Conservation (phyloP, 2,113 vertebrate species). For the Chloropsis hardwickii region DNA sequence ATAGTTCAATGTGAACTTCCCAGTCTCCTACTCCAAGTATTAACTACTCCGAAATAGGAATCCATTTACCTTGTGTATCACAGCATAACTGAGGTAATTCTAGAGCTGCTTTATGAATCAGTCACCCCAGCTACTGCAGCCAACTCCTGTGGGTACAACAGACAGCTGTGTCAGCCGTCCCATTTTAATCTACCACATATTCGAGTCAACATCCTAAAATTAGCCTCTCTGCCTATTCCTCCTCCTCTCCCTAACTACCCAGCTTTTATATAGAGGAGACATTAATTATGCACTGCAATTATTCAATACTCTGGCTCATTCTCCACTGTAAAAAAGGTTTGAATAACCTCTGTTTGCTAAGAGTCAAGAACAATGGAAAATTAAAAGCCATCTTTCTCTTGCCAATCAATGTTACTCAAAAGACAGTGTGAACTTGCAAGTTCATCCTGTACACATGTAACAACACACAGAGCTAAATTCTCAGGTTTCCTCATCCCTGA, state of each 20-base stretch:
- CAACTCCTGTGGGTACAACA: not conserved
- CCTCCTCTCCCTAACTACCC: not conserved
- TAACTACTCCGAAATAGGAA: not conserved
- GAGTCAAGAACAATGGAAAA: not conserved
- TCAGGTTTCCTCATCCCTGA: not conserved
- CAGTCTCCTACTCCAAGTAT: not conserved
- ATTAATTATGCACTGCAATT: not conserved
- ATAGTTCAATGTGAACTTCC: not conserved
- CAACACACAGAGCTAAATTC: not conserved
- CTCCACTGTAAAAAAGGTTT: not conserved
- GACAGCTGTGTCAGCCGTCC: not conserved
- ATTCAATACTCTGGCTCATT: not conserved
- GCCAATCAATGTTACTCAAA: not conserved
- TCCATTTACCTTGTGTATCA: not conserved
- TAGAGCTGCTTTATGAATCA: not conserved
- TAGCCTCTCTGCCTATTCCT: not conserved
- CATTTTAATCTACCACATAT: not conserved
- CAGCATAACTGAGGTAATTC: not conserved
- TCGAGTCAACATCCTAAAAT: constrained; percentile 41
- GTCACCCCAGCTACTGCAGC: not conserved
- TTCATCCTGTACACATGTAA: not conserved
- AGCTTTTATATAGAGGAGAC: not conserved
- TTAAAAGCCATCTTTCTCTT: not conserved
- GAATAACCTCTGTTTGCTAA: not conserved
- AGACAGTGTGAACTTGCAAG: not conserved